phyloP scores from a whole-genome alignment of 2,888 invertebrate species.

The Drosophila mimetica region DNA sequence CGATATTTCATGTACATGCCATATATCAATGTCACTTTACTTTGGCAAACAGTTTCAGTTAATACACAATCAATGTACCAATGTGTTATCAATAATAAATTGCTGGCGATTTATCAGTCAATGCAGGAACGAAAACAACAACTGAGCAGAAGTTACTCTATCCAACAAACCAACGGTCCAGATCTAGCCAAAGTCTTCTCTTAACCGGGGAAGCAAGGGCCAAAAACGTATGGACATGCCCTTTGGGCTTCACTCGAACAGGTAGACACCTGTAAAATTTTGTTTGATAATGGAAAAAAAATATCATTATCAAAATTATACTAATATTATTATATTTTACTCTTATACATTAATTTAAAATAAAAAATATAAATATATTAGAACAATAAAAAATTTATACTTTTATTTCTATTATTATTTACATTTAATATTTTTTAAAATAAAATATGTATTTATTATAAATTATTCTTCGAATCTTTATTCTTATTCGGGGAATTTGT shows the following conservation, averaged over 20 bases:
- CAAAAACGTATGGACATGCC: not conserved
- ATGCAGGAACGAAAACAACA: constrained; percentile 51
- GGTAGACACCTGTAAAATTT: not conserved
- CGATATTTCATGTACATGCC: constrained; percentile 78
- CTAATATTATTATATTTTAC: not conserved
- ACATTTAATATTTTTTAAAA: not conserved
- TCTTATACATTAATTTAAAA: too few species aligned
- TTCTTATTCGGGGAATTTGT: too few species aligned
- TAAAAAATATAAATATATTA: too few species aligned
- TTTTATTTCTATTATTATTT: not conserved
- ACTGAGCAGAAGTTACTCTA: constrained; percentile 27
- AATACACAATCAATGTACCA: constrained; percentile 81
- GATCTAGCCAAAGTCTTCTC: constrained; percentile 49
- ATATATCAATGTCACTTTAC: constrained; percentile 80
- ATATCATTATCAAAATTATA: not conserved
- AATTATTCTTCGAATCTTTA: not conserved
- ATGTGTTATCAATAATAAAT: constrained; percentile 81
- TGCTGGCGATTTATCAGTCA: constrained; percentile 79
- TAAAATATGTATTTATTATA: not conserved
- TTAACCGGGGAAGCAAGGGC: constrained; percentile 34
- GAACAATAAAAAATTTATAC: too few species aligned
- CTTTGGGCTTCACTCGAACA: not conserved
- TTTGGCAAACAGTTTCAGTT: constrained; percentile 81
- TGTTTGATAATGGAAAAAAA: not conserved
- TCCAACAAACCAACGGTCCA: constrained; percentile 38